These are phyloP conservation scores for Drosophila bunnanda DNA, from an alignment of 2,888 invertebrate genomes.

Conservation along the genomic window DNA sequence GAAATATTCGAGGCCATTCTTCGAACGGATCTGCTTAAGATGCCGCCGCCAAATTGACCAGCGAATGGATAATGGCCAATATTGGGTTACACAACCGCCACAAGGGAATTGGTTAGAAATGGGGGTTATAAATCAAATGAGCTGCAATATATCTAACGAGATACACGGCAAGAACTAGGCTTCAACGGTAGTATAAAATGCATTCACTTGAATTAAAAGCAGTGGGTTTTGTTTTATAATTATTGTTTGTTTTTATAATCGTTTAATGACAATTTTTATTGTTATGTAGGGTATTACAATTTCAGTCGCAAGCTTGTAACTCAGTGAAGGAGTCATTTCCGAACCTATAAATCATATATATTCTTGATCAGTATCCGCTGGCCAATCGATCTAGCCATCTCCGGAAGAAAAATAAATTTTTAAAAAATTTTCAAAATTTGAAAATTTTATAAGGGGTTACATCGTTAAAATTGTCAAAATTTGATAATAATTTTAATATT, in stretches of 20 bases:
- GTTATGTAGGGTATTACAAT: background rate
- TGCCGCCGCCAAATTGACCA: conserved; percentile 34
- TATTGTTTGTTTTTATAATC: background rate
- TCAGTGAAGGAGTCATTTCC: too few species aligned
- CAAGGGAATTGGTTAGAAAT: background rate
- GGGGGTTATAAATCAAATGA: conserved; percentile 1
- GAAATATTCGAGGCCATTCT: conserved; percentile 49
- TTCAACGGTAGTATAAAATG: background rate
- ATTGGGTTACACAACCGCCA: conserved; percentile 39
- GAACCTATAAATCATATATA: too few species aligned
- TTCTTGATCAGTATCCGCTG: too few species aligned
- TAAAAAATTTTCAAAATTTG: too few species aligned
- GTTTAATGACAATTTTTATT: background rate
- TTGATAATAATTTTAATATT: too few species aligned
- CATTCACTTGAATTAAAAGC: background rate
- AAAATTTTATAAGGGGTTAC: too few species aligned
- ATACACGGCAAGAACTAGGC: background rate
- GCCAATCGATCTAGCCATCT: too few species aligned
- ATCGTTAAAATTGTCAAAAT: too few species aligned
- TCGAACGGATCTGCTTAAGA: conserved; percentile 37
- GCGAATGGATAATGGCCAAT: conserved; percentile 15
- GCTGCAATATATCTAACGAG: background rate
- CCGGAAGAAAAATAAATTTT: too few species aligned
- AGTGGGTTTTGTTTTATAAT: background rate
- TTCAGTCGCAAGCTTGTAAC: too few species aligned